Percentiles rank a stretch among this genome's conserved stretches.
These are phyloP conservation scores for Mustela lutreola DNA, from an alignment of 2,113 vertebrate species.

Conservation along the genomic window DNA sequence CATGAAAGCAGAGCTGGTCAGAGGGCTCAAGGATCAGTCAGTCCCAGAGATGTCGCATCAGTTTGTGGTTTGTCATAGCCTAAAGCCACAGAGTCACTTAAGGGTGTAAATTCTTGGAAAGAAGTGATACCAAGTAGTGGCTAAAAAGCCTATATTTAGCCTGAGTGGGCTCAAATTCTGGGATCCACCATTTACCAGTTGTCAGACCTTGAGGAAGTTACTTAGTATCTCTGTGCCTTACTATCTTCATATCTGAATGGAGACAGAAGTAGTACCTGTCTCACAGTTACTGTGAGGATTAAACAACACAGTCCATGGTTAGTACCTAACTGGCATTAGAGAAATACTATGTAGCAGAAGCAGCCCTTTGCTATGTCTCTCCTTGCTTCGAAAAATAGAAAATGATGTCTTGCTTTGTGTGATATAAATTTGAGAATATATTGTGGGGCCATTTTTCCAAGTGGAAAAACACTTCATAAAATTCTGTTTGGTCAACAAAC, in stretches of 20 bases:
- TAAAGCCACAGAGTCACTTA: not conserved
- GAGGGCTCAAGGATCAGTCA: not conserved
- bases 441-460: not conserved
- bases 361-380: not conserved
- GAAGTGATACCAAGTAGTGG: not conserved
- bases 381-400: not conserved
- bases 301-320: not conserved
- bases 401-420: not conserved
- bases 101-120: not conserved
- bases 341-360: not conserved
- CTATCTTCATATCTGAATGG: not conserved
- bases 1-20: not conserved
- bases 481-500: not conserved
- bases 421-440: not conserved
- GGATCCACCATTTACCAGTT: not conserved
- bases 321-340: not conserved
- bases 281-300: not conserved
- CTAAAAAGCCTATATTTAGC: not conserved
- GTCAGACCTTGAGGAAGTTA: not conserved
- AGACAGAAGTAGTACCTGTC: not conserved
- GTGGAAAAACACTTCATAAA: not conserved
- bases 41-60: not conserved
- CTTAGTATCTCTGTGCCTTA: not conserved
- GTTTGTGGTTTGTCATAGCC: not conserved
- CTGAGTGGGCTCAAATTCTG: not conserved